phyloP scores from a whole-genome alignment of 1,140 invertebrate species.

The Heterodera carotae region DNA sequence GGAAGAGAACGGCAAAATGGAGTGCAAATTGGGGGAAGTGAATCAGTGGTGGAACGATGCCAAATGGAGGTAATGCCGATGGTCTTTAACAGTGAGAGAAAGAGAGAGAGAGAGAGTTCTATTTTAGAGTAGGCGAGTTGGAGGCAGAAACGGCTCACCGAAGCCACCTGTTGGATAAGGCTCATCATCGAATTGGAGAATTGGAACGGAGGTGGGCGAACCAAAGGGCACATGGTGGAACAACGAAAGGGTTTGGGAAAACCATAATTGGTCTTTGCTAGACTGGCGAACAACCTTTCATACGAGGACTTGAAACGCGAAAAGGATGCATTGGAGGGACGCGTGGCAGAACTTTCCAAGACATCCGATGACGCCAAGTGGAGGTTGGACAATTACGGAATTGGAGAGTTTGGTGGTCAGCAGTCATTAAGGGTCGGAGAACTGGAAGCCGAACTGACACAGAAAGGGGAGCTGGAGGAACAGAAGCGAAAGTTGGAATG shows the following conservation, averaged over 20 bases:
- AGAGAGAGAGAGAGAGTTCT: too few species aligned
- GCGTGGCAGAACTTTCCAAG: slow-evolving; percentile 14
- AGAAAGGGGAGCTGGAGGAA: slow-evolving; percentile 14
- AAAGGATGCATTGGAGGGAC: slow-evolving; percentile 11
- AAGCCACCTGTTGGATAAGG: slow-evolving; percentile 39
- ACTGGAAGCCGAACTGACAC: slow-evolving; percentile 21
- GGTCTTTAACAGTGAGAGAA: too few species aligned
- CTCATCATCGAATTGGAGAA: slow-evolving; percentile 44
- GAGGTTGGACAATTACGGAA: slow-evolving; percentile 9
- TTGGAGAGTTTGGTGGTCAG: not conserved
- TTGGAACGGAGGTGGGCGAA: slow-evolving; percentile 21
- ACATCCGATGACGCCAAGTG: slow-evolving; percentile 29
- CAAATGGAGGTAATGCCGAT: slow-evolving; percentile 46
- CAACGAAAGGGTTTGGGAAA: not conserved
- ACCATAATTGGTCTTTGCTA: too few species aligned
- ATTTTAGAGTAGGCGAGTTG: slow-evolving; percentile 46
- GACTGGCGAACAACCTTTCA: not conserved
- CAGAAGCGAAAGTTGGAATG: slow-evolving; percentile 40
- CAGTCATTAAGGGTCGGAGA: slow-evolving; percentile 23
- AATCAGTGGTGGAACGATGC: slow-evolving; percentile 54
- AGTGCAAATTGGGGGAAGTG: slow-evolving; percentile 43
- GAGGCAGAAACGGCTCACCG: slow-evolving; percentile 48
- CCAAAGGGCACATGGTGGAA: slow-evolving; percentile 1
- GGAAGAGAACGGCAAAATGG: slow-evolving; percentile 31
- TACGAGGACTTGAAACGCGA: not conserved